Base-by-base conservation (phyloP, 2,888 invertebrate species). In the Cataglyphis cursor region DNA sequence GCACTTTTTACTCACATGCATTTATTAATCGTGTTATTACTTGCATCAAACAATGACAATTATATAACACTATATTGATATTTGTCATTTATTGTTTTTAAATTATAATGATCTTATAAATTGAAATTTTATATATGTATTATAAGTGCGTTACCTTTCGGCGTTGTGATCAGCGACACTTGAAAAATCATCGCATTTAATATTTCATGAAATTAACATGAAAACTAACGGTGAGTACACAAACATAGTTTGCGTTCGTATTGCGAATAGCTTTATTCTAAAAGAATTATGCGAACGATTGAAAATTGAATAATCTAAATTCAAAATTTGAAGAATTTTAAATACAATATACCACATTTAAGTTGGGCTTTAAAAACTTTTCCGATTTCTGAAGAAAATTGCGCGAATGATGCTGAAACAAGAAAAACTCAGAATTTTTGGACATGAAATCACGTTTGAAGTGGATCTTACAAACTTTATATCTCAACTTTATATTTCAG, bases 1-100 rank as follows among this genome's bases (percentile, higher is more conserved):
- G 38, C 44, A 80, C 12, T 5, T 59, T 4, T 70, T 78, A 44
- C 10, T 78, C n/a, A 75, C 65, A 21, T 74, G 44, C 41, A 74
- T n/a, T 1, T 73, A 35, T 35, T 62, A 21, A 28, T 48, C 18
- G 21, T 38, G 1, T 41, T 70, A 78, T 65, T 24, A 31, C 0
- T 31, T 41, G 4, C n/a, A 24, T 24, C 18, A 54, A 0, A 41
- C 8, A 54, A 41, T 12, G 38, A 66, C 4, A 31, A 70, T 57
- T 1, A 18, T 8, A 10, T 28, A 66, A 15, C 21, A 68, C 3
- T 3, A 24, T 10, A 65, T 54, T 41, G 28, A 41, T 57, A 54
- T 28, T 75, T 51, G 18, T 38, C 3, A 59, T 51, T 3, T 68
- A 3, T 44, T 31, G 12, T 41, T 68, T 31, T 66, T 70, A 21